A percentile compares a stretch with the other conserved stretches of the same genome.
Conservation (phyloP, 2,797 vertebrate species). For the Rhincodon typus region DNA sequence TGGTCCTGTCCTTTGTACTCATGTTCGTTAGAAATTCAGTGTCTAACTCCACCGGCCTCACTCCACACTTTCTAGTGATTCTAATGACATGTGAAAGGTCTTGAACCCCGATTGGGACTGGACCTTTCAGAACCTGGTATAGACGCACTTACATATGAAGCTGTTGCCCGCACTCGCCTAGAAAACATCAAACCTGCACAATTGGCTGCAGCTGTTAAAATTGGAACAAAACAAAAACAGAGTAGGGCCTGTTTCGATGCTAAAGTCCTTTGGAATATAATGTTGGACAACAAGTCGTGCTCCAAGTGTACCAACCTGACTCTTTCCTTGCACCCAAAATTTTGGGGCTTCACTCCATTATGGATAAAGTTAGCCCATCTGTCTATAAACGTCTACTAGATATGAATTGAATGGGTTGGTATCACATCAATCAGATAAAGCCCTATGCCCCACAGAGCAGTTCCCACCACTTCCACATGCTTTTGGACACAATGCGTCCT, state of each 20-base stretch:
- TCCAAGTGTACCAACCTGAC: neutral
- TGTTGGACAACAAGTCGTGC: too few species aligned
- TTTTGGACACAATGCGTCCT: too few species aligned
- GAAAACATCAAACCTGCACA: neutral
- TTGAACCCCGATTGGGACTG: neutral
- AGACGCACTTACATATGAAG: neutral
- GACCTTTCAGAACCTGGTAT: neutral
- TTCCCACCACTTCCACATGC: neutral
- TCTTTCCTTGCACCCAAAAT: neutral
- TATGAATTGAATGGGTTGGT: neutral
- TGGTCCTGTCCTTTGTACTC: neutral
- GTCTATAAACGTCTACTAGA: neutral
- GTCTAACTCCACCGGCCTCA: neutral
- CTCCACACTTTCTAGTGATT: neutral
- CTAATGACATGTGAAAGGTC: neutral
- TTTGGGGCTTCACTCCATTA: neutral
- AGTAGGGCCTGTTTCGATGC: too few species aligned
- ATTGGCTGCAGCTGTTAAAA: too few species aligned
- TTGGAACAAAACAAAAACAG: too few species aligned
- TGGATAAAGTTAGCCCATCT: neutral
- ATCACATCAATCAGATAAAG: neutral
- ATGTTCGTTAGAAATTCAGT: neutral
- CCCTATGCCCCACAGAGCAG: neutral
- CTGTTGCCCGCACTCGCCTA: neutral
- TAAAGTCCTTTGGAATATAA: too few species aligned